A percentile compares a stretch with the other conserved stretches of the same genome.
These are phyloP conservation scores for Halictus quadricinctus DNA, from an alignment of 2,888 invertebrate species.

Conservation along the genomic window DNA sequence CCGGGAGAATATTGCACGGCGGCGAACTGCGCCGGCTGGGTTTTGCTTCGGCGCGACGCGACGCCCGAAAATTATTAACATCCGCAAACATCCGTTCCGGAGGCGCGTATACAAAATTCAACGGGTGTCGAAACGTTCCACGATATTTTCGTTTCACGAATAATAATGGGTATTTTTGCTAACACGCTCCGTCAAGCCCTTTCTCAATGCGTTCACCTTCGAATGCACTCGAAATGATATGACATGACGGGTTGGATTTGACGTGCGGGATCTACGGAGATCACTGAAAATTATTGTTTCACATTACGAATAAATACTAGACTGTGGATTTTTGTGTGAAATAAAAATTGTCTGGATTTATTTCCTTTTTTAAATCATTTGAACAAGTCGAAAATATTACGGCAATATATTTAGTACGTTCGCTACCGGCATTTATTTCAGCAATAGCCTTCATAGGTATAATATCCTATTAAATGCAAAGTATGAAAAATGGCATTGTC, in stretches of 20 bases:
- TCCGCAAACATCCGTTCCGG: conserved; percentile 49
- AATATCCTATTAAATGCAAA: no score
- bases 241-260: not conserved
- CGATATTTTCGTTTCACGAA: not conserved
- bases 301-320: not conserved
- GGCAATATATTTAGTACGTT: not conserved
- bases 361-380: no score
- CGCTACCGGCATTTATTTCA: not conserved
- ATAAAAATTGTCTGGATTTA: not conserved
- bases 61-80: conserved; percentile 55
- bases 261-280: not conserved
- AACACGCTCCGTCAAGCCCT: not conserved
- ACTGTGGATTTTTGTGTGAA: not conserved
- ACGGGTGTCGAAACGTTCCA: not conserved
- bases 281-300: not conserved
- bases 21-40: not conserved
- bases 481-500: no score
- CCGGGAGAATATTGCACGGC: conserved; percentile 23
- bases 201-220: not conserved
- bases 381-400: no score
- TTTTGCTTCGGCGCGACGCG: conserved; percentile 6
- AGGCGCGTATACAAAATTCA: conserved; percentile 47
- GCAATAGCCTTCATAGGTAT: not conserved
- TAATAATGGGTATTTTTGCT: not conserved
- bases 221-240: not conserved